Base-by-base conservation (phyloP, 2,113 vertebrate species). In the Silurus glanis region DNA sequence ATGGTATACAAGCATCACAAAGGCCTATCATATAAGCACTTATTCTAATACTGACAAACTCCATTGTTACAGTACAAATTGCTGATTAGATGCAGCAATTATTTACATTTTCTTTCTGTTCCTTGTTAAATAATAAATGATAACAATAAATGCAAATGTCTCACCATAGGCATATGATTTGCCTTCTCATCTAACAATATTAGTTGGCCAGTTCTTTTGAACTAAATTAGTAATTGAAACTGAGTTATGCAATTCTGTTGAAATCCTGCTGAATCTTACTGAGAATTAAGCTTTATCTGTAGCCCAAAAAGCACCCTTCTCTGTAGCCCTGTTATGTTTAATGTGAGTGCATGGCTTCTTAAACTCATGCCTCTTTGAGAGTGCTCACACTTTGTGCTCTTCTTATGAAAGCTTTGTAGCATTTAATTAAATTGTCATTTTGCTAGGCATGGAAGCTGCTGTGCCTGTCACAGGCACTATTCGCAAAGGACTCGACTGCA, bases 401-500 rank as follows among this genome's bases (percentile, higher is more conserved):
- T 85, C 59, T 55, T 74, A 49, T 59, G 49, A 71, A 59, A 23
- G 28, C 51, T 72, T 81, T 47, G n/a, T 79, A 72, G 12, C 61
- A 82, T 81, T 86, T 84, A 87, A 89, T 86, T 82, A 84, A 89
- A 81, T 49, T 84, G 76, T 81, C 71, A 81, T 85, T 89, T 75
- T 16, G 23, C 13, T 21, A n/a, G 19, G 79, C 58, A 53, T 69
- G 55, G 37, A 66, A 62, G 25, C 25, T 17, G 21, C 71, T 21
- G n/a, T 47, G 55, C 21, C 49, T 45, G 61, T 86, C 85, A 67
- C 76, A 45, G 17, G 56, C 80, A 78, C 80, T 51, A 79, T 47
- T 25, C 13, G 14, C 45, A 17, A 59, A 85, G 25, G 55, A 83
- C 74, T 88, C n/a, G 59, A 74, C 78, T 80, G 45, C 14, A n/a